phyloP scores from a whole-genome alignment of 2,888 invertebrate genomes.

The Cerastoderma edule region DNA sequence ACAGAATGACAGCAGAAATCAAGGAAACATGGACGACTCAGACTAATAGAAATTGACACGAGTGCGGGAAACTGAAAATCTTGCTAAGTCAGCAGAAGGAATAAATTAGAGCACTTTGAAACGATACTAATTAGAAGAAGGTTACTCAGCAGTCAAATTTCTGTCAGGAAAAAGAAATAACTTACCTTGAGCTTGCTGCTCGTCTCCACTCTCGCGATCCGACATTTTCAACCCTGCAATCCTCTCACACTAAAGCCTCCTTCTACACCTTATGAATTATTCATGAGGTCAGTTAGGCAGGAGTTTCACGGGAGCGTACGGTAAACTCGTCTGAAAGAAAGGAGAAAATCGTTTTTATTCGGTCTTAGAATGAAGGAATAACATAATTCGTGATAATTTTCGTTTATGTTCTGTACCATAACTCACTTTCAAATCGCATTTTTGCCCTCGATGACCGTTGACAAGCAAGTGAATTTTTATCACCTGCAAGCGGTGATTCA shows the following conservation, averaged over 20 bases:
- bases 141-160: not conserved
- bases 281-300: conserved; percentile 72
- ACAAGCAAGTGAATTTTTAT: not conserved
- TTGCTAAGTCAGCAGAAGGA: conserved; percentile 57
- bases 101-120: not conserved
- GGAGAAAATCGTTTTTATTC: too few species aligned
- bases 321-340: conserved; percentile 18
- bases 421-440: too few species aligned
- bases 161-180: conserved; percentile 17
- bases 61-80: conserved; percentile 52
- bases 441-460: not conserved
- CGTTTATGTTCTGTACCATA: too few species aligned
- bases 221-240: conserved; percentile 84
- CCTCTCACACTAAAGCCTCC: conserved; percentile 78
- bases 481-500: conserved; percentile 20
- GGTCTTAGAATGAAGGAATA: too few species aligned
- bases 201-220: conserved; percentile 84
- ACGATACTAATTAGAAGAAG: not conserved
- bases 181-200: conserved; percentile 82
- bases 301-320: conserved; percentile 13
- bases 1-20: too few species aligned
- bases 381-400: too few species aligned
- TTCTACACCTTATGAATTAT: conserved; percentile 81
- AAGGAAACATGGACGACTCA: too few species aligned
- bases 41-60: conserved; percentile 62